A percentile compares a stretch with the other conserved stretches of the same genome.
Evolutionary conservation across 2,888 invertebrate species (phyloP).

Genomic region (Microctonus hyperodae): DNA sequence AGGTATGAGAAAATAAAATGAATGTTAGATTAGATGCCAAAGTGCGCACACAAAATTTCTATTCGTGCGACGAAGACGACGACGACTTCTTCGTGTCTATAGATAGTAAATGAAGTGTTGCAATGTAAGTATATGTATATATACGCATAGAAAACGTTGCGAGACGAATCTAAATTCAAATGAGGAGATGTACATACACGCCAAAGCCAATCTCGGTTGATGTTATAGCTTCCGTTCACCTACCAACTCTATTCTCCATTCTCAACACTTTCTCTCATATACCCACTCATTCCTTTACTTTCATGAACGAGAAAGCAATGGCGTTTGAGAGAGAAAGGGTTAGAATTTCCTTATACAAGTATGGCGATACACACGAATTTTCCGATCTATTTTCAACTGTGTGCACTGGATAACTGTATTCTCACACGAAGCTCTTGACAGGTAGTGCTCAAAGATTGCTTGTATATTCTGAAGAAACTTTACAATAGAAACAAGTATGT

Average conservation of each 20-base stretch:
- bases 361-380: constrained; percentile 30
- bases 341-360: neutral
- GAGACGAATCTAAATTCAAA: constrained; percentile 60
- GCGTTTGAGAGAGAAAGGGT: neutral
- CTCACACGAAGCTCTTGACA: neutral
- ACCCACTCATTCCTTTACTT: constrained; percentile 37
- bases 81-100: neutral
- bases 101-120: neutral
- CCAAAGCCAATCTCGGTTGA: constrained; percentile 52
- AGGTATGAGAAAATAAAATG: too few species aligned
- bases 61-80: neutral
- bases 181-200: constrained; percentile 53
- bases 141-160: constrained; percentile 30
- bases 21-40: neutral
- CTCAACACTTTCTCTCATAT: neutral
- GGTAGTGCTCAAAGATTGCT: neutral
- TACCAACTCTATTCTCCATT: constrained; percentile 18
- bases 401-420: constrained; percentile 1
- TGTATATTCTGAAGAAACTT: constrained; percentile 8
- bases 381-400: constrained; percentile 11
- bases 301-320: constrained; percentile 25
- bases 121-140: neutral
- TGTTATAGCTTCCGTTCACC: constrained; percentile 48
- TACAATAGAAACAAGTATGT: neutral
- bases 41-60: neutral